phyloP scores from a whole-genome alignment of 1,140 invertebrate genomes.

The Phymastichus coffea region DNA sequence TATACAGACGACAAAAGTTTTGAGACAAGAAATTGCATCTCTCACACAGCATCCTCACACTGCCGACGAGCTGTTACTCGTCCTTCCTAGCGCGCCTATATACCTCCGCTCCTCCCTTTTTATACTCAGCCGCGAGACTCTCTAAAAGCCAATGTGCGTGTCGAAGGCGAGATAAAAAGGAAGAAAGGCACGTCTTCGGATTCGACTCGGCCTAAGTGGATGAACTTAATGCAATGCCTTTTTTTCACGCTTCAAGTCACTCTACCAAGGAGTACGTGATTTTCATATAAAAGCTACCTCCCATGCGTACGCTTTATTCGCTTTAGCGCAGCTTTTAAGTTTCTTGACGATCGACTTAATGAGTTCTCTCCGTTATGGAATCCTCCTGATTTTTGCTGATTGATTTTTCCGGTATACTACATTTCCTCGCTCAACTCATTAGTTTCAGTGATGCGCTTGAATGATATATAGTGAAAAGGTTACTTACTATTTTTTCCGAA shows the following conservation, averaged over 20 bases:
- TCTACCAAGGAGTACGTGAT: slow-evolving; percentile 11
- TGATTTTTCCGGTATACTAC: too few species aligned
- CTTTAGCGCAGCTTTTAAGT: background rate
- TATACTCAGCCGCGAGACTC: too few species aligned
- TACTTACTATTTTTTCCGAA: too few species aligned
- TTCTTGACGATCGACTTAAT: background rate
- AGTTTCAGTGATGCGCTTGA: too few species aligned
- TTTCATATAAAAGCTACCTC: slow-evolving; percentile 10
- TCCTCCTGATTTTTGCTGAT: too few species aligned
- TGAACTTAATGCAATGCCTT: slow-evolving; percentile 17
- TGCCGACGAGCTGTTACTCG: slow-evolving; percentile 7
- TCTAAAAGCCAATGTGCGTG: slow-evolving; percentile 22
- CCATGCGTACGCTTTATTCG: background rate
- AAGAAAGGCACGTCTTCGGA: background rate
- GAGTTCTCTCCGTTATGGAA: too few species aligned
- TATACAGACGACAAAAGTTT: too few species aligned
- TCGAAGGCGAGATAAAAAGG: background rate
- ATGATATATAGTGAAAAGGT: too few species aligned
- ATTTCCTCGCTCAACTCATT: too few species aligned
- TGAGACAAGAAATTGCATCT: slow-evolving; percentile 17
- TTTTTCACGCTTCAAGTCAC: slow-evolving; percentile 13
- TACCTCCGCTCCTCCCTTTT: too few species aligned
- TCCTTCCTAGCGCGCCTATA: slow-evolving; percentile 26
- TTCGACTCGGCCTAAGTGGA: slow-evolving; percentile 24
- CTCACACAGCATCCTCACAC: background rate